Percentiles rank a stretch among this genome's conserved stretches.
Conservation (phyloP, 2,888 invertebrate genomes). For the Drosophila subsilvestris region DNA sequence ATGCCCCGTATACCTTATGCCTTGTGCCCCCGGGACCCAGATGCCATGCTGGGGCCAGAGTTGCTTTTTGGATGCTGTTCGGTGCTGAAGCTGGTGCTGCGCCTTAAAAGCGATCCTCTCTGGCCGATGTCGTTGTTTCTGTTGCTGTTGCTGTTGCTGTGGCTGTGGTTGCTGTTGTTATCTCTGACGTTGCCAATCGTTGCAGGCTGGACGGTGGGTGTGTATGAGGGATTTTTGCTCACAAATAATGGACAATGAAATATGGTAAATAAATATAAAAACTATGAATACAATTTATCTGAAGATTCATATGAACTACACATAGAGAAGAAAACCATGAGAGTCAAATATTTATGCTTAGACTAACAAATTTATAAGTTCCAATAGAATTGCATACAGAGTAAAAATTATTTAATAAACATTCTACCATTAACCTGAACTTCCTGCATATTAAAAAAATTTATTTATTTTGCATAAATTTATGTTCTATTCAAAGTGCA, state of each 20-base stretch:
- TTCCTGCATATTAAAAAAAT: too few relatives aligned
- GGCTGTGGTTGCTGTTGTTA: constrained; percentile 22
- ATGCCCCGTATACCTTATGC: neutral
- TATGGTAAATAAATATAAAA: too few relatives aligned
- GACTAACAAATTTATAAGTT: too few relatives aligned
- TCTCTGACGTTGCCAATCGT: constrained; percentile 47
- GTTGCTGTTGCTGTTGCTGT: constrained; percentile 19
- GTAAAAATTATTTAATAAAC: too few relatives aligned
- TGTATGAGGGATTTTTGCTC: neutral
- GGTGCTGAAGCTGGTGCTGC: constrained; percentile 26
- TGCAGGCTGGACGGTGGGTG: constrained; percentile 33
- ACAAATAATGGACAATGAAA: neutral
- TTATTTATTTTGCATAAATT: too few relatives aligned
- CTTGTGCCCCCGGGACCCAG: constrained; percentile 1
- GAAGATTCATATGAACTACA: too few relatives aligned
- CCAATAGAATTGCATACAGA: too few relatives aligned
- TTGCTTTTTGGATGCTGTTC: constrained; percentile 42
- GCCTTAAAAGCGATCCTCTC: constrained; percentile 2
- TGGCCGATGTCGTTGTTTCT: constrained; percentile 17
- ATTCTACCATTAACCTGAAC: too few relatives aligned
- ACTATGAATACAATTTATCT: too few relatives aligned
- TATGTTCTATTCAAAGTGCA: too few relatives aligned
- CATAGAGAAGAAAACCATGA: too few relatives aligned
- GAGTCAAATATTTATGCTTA: too few relatives aligned
- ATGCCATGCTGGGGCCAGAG: constrained; percentile 28